Percentiles rank a stretch among this genome's conserved stretches.
These are phyloP conservation scores for Drosophila stalkeri DNA, from an alignment of 2,888 invertebrate species.

Conservation along the genomic window DNA sequence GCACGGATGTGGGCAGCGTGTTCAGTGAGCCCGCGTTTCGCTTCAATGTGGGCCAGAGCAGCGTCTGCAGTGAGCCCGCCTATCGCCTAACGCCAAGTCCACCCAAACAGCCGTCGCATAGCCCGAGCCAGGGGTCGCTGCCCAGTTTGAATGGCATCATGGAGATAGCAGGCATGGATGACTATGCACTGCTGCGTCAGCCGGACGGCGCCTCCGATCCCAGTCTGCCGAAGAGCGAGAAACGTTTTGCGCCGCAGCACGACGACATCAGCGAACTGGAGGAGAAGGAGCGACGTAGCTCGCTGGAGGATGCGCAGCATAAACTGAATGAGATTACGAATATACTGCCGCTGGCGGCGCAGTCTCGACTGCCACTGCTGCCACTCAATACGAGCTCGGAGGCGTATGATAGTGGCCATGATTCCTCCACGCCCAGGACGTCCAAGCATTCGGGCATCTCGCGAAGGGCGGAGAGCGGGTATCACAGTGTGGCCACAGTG, in stretches of 20 bases:
- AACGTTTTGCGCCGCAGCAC: conserved; percentile 77
- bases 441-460: conserved; percentile 93
- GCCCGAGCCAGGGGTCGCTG: conserved; percentile 85
- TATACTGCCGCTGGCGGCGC: conserved; percentile 80
- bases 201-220: conserved; percentile 98
- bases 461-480: conserved; percentile 94
- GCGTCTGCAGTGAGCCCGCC: conserved; percentile 94
- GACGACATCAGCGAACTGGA: conserved; percentile 83
- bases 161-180: conserved; percentile 87
- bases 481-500: conserved; percentile 91
- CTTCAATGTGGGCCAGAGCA: conserved; percentile 88
- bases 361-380: conserved; percentile 83
- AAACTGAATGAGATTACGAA: conserved; percentile 73
- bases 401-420: conserved; percentile 94
- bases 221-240: conserved; percentile 87
- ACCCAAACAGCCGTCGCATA: conserved; percentile 84
- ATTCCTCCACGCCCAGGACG: conserved; percentile 92
- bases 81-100: conserved; percentile 87
- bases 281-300: conserved; percentile 80
- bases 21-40: conserved; percentile 85
- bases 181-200: conserved; percentile 91
- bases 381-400: conserved; percentile 86
- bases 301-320: conserved; percentile 76
- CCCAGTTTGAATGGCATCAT: conserved; percentile 89
- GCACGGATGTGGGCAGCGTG: conserved; percentile 85